Percentiles rank a stretch among this genome's conserved stretches.
Conservation (phyloP, 1,140 invertebrate genomes). For the Pseudomyrmex dendroicus region DNA sequence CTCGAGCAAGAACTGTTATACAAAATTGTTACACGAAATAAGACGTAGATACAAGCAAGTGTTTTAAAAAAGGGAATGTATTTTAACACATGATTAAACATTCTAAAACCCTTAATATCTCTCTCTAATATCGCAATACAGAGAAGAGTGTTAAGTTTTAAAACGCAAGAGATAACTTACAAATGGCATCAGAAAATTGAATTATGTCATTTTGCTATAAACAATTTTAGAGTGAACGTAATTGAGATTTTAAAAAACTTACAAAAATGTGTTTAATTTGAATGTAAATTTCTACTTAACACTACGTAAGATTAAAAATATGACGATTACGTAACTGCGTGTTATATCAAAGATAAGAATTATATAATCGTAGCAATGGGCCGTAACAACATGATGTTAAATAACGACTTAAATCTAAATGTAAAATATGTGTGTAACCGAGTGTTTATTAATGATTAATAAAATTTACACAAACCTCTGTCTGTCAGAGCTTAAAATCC, state of each 20-base stretch:
- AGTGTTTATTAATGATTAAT: background rate
- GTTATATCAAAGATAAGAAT: too few relatives aligned
- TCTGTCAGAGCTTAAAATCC: background rate
- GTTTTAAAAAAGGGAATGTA: constrained; percentile 58
- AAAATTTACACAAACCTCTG: constrained; percentile 1
- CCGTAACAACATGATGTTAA: constrained; percentile 28
- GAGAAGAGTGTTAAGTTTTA: background rate
- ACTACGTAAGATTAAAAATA: too few relatives aligned
- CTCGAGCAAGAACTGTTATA: background rate
- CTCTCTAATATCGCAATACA: background rate
- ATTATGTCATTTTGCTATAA: constrained; percentile 3
- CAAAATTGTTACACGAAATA: constrained; percentile 18
- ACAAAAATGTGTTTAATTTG: too few relatives aligned
- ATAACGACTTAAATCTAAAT: constrained; percentile 15
- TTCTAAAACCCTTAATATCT: background rate
- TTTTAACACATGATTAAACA: constrained; percentile 42
- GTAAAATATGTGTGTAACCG: background rate
- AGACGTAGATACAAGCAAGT: constrained; percentile 9
- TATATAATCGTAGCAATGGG: constrained; percentile 37
- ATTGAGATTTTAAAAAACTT: background rate
- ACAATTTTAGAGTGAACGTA: background rate
- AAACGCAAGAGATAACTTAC: constrained; percentile 57
- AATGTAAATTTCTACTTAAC: too few relatives aligned
- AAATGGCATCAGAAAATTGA: constrained; percentile 24
- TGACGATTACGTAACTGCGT: too few relatives aligned